Evolutionary conservation across 2,113 vertebrate species (phyloP).

Genomic region (Cercocebus atys): DNA sequence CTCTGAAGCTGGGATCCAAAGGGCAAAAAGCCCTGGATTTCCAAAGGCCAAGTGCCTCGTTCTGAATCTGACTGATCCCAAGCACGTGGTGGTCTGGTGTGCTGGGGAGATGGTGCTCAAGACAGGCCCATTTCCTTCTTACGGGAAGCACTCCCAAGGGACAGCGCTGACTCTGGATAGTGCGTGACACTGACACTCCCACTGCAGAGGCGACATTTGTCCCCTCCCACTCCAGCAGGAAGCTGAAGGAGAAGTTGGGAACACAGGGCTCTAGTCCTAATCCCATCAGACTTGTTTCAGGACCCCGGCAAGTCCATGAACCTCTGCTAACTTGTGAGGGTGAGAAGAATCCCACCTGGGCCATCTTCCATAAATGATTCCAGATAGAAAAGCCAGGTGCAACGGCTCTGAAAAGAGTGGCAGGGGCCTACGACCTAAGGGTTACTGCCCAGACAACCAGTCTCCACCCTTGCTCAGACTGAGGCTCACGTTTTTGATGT

Average conservation of each 20-base stretch:
- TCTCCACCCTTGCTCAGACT: background rate
- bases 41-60: background rate
- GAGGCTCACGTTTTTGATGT: background rate
- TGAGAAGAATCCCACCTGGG: background rate
- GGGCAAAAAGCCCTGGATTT: background rate
- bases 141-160: accelerated
- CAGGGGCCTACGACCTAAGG: background rate
- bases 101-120: too few relatives aligned
- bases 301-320: background rate
- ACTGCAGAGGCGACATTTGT: background rate
- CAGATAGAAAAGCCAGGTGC: background rate
- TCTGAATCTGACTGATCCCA: background rate
- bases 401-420: background rate
- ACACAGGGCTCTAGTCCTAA: accelerated
- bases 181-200: accelerated
- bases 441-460: background rate
- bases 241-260: background rate
- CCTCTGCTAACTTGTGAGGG: accelerated
- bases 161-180: background rate
- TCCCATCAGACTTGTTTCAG: background rate
- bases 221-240: background rate
- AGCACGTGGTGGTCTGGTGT: background rate
- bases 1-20: background rate
- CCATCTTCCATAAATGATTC: background rate
- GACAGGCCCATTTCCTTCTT: background rate